Conservation (phyloP, 2,888 invertebrate genomes). For the Apamea crenata region DNA sequence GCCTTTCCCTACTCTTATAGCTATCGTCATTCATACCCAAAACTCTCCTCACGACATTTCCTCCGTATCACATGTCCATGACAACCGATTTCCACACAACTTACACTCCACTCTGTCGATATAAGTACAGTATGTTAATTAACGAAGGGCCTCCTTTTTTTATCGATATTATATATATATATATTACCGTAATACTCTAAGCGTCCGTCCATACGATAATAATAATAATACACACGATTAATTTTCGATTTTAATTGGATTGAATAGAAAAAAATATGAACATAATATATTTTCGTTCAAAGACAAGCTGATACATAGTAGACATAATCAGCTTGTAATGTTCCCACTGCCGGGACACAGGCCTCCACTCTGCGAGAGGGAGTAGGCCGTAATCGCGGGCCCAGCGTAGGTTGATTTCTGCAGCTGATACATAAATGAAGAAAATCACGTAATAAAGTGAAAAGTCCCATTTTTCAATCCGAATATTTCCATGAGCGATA, state of each 20-base stretch:
- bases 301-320: neutral
- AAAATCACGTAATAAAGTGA: neutral
- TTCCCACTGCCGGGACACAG: neutral
- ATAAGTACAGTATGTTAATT: neutral
- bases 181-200: neutral
- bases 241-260: neutral
- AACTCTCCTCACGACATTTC: too few relatives aligned
- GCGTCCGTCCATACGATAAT: neutral
- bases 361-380: too few relatives aligned
- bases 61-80: too few relatives aligned
- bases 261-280: neutral
- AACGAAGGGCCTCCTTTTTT: neutral
- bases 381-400: neutral
- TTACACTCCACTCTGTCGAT: neutral
- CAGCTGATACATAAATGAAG: neutral
- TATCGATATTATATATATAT: too few relatives aligned
- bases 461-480: conserved; percentile 10
- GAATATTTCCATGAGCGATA: conserved; percentile 2
- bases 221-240: too few relatives aligned
- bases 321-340: neutral
- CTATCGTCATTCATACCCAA: too few relatives aligned
- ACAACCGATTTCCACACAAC: too few relatives aligned
- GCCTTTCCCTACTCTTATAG: too few relatives aligned
- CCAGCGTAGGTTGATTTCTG: neutral
- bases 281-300: neutral